Conservation (phyloP, 1,140 invertebrate species). For the Neodiprion virginianus region DNA sequence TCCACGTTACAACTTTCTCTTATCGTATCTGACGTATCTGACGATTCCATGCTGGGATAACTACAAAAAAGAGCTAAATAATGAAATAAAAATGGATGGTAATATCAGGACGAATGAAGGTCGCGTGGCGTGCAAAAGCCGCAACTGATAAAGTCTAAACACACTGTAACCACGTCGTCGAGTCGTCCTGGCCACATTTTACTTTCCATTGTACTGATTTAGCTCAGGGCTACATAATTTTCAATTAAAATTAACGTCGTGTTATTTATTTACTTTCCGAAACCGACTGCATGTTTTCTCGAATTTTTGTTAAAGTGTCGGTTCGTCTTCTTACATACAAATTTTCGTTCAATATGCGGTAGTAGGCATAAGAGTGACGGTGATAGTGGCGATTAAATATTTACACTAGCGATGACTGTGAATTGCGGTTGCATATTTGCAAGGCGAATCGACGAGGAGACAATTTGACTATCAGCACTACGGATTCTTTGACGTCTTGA, state of each 20-base stretch:
- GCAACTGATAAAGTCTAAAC: slow-evolving; percentile 35
- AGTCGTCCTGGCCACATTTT: slow-evolving; percentile 33
- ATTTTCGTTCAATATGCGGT: background rate
- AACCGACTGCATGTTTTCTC: too few relatives aligned
- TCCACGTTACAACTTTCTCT: too few relatives aligned
- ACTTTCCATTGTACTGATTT: slow-evolving; percentile 17
- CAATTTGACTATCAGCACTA: too few relatives aligned
- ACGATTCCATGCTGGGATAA: too few relatives aligned
- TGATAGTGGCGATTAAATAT: too few relatives aligned
- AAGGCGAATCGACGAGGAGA: too few relatives aligned
- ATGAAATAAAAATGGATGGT: background rate
- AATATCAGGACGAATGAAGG: background rate
- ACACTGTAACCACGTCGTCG: slow-evolving; percentile 38
- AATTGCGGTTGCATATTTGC: too few relatives aligned
- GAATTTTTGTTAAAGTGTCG: background rate
- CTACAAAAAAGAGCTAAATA: too few relatives aligned
- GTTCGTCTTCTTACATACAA: slow-evolving; percentile 11
- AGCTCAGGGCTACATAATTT: slow-evolving; percentile 28
- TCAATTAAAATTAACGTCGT: slow-evolving; percentile 45
- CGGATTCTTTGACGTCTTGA: too few relatives aligned
- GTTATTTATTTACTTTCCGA: slow-evolving; percentile 8
- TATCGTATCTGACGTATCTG: too few relatives aligned
- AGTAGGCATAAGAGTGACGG: too few relatives aligned
- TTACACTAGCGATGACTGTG: too few relatives aligned
- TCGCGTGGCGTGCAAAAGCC: slow-evolving; percentile 11